Evolutionary conservation across 2,113 vertebrate genomes (phyloP).

Genomic region (mouse (Mus musculus)): DNA sequence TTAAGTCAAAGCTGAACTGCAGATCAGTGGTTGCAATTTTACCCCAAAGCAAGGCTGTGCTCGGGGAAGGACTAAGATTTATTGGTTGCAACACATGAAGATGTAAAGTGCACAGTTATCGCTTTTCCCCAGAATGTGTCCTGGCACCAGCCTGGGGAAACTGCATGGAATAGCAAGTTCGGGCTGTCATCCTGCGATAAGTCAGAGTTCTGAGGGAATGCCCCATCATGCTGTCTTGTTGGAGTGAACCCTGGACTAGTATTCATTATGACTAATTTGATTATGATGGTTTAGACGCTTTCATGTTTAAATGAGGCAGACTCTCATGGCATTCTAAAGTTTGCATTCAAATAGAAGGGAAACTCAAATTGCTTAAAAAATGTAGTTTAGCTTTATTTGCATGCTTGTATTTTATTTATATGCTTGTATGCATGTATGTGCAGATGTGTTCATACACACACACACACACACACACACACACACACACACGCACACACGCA

Average conservation of each 20-base stretch:
- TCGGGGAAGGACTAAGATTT: conserved; percentile 70
- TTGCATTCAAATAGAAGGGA: conserved; percentile 3
- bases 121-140: conserved; percentile 64
- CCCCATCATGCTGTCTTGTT: background rate
- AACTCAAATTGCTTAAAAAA: background rate
- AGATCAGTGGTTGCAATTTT: conserved; percentile 74
- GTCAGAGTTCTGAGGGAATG: conserved; percentile 19
- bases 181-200: background rate
- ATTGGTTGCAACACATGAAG: conserved; percentile 68
- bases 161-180: conserved; percentile 19
- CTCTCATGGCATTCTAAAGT: conserved; percentile 24
- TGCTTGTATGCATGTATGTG: background rate
- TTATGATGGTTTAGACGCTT: conserved; percentile 45
- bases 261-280: background rate
- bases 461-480: background rate
- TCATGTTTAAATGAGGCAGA: conserved; percentile 41
- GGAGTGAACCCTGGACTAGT: conserved; percentile 27
- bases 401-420: background rate
- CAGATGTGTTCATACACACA: accelerated
- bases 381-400: background rate
- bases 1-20: conserved; percentile 54
- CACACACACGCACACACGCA: background rate
- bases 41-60: conserved; percentile 65
- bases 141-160: conserved; percentile 54
- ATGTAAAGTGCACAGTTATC: conserved; percentile 72